Conservation (phyloP, 2,888 invertebrate species). For the Drosophila testacea region DNA sequence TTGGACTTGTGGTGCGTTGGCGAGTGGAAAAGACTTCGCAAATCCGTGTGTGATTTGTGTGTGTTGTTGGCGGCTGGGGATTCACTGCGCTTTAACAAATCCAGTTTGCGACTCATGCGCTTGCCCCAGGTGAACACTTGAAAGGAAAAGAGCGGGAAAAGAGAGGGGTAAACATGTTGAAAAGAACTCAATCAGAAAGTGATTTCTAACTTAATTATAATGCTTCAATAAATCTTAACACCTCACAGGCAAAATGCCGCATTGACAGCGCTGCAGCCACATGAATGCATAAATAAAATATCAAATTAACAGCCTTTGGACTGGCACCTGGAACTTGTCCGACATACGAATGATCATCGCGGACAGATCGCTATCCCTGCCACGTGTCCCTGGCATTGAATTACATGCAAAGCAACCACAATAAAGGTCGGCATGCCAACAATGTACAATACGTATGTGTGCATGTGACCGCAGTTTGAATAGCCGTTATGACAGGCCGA, state of each 20-base stretch:
- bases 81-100: slow-evolving; percentile 89
- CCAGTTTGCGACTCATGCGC: slow-evolving; percentile 91
- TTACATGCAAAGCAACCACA: slow-evolving; percentile 44
- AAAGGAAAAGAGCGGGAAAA: slow-evolving; percentile 45
- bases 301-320: not conserved
- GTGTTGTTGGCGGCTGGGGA: slow-evolving; percentile 60
- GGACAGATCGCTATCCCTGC: slow-evolving; percentile 5
- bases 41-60: slow-evolving; percentile 86
- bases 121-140: slow-evolving; percentile 91
- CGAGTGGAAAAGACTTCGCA: slow-evolving; percentile 85
- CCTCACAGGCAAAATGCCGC: slow-evolving; percentile 59
- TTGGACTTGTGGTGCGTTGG: slow-evolving; percentile 73
- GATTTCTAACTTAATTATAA: slow-evolving; percentile 69
- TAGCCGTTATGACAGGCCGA: slow-evolving; percentile 21
- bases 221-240: slow-evolving; percentile 80
- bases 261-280: slow-evolving; percentile 24
- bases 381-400: slow-evolving; percentile 50
- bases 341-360: not conserved
- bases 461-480: slow-evolving; percentile 20
- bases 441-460: not conserved
- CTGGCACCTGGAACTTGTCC: not conserved
- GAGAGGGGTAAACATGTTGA: not conserved
- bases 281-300: slow-evolving; percentile 1
- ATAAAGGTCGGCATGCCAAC: slow-evolving; percentile 44
- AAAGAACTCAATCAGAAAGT: slow-evolving; percentile 55